A percentile compares a stretch with the other conserved stretches of the same genome.
phyloP scores from a whole-genome alignment of 2,113 vertebrate genomes.

The Clarias magur region DNA sequence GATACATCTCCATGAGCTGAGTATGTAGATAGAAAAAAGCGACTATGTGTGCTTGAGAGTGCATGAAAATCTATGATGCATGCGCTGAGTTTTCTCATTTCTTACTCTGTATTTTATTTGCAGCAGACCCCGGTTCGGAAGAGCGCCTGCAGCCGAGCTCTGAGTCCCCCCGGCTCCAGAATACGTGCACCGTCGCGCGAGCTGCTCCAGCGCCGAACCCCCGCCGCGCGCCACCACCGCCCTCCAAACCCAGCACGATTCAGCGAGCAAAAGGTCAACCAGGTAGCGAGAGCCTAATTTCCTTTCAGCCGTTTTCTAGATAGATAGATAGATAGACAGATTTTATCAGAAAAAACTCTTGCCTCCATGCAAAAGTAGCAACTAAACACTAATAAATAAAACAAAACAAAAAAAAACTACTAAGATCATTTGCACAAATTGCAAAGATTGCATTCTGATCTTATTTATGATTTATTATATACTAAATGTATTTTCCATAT shows the following conservation, averaged over 20 bases:
- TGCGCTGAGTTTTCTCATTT: background rate
- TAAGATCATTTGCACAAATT: background rate
- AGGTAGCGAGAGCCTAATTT: constrained; percentile 17
- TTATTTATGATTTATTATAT: background rate
- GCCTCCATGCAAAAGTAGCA: background rate
- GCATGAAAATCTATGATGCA: background rate
- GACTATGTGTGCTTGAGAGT: background rate
- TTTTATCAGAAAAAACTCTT: background rate
- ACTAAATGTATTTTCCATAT: background rate
- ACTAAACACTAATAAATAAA: background rate
- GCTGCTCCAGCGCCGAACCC: constrained; percentile 67
- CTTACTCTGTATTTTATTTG: constrained; percentile 57
- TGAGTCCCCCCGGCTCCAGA: constrained; percentile 74
- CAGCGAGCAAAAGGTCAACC: constrained; percentile 84
- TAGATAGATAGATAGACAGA: background rate
- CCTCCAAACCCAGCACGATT: constrained; percentile 89
- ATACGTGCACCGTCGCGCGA: constrained; percentile 65
- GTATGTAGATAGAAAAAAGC: background rate
- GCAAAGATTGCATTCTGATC: background rate
- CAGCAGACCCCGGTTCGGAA: constrained; percentile 89
- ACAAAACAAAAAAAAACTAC: background rate
- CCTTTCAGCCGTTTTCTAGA: background rate
- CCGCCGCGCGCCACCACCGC: constrained; percentile 67
- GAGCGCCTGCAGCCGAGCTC: constrained; percentile 81
- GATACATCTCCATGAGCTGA: background rate